Percentiles rank a stretch among this genome's conserved stretches.
Conservation (phyloP, 2,888 invertebrate species). For the Griposia aprilina region DNA sequence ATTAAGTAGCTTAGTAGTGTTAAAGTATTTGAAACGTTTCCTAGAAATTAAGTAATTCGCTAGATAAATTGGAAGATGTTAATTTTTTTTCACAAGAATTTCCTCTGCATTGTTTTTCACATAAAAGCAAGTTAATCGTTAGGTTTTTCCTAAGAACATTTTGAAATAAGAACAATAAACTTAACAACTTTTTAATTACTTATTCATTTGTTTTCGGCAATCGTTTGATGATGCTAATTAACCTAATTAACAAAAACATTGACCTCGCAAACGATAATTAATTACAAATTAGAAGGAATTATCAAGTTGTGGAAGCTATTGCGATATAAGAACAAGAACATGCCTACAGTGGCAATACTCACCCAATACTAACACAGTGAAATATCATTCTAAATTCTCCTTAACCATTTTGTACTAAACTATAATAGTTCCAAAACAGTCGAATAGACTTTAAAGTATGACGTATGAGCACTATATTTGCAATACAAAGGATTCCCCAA, state of each 20-base stretch:
- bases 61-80: not conserved
- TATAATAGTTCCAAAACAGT: not conserved
- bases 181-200: conserved; percentile 17
- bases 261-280: conserved; percentile 49
- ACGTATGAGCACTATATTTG: conserved; percentile 37
- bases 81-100: not conserved
- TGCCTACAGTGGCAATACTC: not conserved
- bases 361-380: not conserved
- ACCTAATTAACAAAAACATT: conserved; percentile 53
- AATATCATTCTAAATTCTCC: not conserved
- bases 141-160: conserved; percentile 11
- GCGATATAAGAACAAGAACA: conserved; percentile 35
- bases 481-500: conserved; percentile 62
- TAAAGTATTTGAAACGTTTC: conserved; percentile 15
- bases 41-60: conserved; percentile 4
- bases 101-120: conserved; percentile 3
- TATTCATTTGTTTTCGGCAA: conserved; percentile 32
- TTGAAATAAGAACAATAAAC: conserved; percentile 32
- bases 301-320: conserved; percentile 41
- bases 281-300: conserved; percentile 45
- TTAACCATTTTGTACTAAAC: not conserved
- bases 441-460: conserved; percentile 34
- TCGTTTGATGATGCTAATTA: conserved; percentile 40
- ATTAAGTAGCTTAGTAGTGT: conserved; percentile 40
- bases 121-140: conserved; percentile 32